These are phyloP conservation scores for Procavia capensis DNA, from an alignment of 2,113 vertebrate species.

Conservation along the genomic window DNA sequence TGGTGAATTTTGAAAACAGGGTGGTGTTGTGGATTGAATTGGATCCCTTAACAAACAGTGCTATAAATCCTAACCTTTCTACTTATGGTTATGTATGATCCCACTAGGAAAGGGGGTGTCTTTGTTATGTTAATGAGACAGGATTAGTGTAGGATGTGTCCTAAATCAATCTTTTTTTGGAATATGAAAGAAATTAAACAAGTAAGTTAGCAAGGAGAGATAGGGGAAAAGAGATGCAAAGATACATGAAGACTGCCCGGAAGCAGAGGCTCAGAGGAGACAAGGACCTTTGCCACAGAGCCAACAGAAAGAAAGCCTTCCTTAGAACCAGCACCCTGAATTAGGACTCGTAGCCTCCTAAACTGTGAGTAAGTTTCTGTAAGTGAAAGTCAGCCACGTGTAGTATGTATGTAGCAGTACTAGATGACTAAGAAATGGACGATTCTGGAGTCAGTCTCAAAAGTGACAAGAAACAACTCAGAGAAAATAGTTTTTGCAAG, in stretches of 20 bases:
- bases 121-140: neutral
- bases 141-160: neutral
- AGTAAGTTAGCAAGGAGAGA: neutral
- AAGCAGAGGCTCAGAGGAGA: neutral
- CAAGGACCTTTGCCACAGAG: neutral
- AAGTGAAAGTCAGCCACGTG: neutral
- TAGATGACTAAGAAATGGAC: neutral
- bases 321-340: neutral
- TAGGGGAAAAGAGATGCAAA: neutral
- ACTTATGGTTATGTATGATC: neutral
- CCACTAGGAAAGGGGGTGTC: neutral
- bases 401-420: neutral
- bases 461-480: neutral
- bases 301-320: neutral
- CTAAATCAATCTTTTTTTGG: neutral
- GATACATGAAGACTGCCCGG: neutral
- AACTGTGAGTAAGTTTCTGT: neutral
- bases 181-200: neutral
- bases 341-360: neutral
- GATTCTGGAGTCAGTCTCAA: neutral
- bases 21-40: neutral
- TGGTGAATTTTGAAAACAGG: conserved; percentile 8
- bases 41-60: neutral
- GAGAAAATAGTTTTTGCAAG: neutral
- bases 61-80: neutral